Base-by-base conservation (phyloP, 2,888 invertebrate species). In the Rotaria sp. region DNA sequence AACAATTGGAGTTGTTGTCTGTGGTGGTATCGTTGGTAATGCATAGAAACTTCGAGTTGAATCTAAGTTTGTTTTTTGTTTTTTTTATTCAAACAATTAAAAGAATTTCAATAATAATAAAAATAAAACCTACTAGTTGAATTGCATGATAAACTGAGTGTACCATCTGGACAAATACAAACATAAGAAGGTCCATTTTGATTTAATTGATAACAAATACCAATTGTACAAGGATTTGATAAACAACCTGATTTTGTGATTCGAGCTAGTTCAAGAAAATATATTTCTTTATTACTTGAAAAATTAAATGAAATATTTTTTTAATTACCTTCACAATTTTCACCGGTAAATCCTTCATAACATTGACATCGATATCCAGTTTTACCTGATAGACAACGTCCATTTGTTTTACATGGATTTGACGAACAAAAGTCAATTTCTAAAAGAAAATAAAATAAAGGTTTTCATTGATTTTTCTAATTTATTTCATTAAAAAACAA, bases 401-500 rank as follows among this genome's bases (percentile, higher is more conserved):
- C 86, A 18, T 85, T 85, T n/a, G 67, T 74, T 85, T 55, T 50
- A 38, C 86, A 86, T 7, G 86, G 86, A 85, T 57, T 86, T 35
- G 86, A 86, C 26, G 84, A 52, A 85, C 86, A 86, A 52, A 75
- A 85, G 48, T 86, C 75, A 35, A 86, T 50, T 84, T 86, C 86
- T 86, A 30, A 21, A 67, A 10, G 21, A 45, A 41, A 13, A n/a
- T n/a, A n/a, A 45, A 24, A 18, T 50, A 10, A 4, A 24, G 11
- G 26, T 24, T 13, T n/a, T 24, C 24, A 24, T 21, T 52, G 11
- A 15, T 15, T n/a, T 8, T 38, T 4, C 21, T 8, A 41, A 41
- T 52, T 52, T 24, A 52, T 52, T 24, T 13, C 7, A 59, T 18
- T 30, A 21, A 18, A n/a, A 52, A 0, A n/a, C 45, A n/a, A 45